These are phyloP conservation scores for Entomobrya proxima DNA, from an alignment of 2,888 invertebrate species.

Conservation along the genomic window DNA sequence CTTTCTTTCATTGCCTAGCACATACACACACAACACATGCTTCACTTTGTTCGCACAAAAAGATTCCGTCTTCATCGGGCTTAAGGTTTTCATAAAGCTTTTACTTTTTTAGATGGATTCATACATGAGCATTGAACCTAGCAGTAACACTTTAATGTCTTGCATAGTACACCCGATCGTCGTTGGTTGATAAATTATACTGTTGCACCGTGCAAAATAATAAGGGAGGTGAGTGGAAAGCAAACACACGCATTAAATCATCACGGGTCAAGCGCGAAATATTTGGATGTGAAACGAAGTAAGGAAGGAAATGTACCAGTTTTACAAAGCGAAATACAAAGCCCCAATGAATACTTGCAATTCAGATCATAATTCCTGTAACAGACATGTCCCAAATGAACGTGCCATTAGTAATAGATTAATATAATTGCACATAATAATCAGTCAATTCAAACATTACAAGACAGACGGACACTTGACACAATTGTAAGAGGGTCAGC, in stretches of 20 bases:
- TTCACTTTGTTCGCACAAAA: neutral
- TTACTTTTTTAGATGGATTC: neutral
- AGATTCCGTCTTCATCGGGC: neutral
- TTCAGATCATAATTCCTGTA: no score
- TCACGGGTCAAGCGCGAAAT: conserved; percentile 5
- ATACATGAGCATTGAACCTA: neutral
- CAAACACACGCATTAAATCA: conserved; percentile 1
- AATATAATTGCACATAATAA: no score
- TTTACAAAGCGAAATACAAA: no score
- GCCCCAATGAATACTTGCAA: no score
- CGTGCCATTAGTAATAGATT: no score
- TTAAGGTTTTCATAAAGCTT: neutral
- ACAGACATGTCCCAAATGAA: no score
- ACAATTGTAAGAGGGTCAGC: no score
- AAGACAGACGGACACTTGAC: no score
- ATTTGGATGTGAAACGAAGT: no score
- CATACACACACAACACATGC: neutral
- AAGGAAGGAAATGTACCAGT: no score
- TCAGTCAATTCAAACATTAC: no score
- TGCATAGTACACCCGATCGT: neutral
- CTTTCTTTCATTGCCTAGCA: neutral
- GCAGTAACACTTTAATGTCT: neutral
- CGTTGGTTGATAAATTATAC: conserved; percentile 21
- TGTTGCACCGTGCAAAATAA: conserved; percentile 23
- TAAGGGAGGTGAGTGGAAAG: conserved; percentile 16